phyloP scores from a whole-genome alignment of 1,140 invertebrate species.

The Thaumetopoea pityocampa region DNA sequence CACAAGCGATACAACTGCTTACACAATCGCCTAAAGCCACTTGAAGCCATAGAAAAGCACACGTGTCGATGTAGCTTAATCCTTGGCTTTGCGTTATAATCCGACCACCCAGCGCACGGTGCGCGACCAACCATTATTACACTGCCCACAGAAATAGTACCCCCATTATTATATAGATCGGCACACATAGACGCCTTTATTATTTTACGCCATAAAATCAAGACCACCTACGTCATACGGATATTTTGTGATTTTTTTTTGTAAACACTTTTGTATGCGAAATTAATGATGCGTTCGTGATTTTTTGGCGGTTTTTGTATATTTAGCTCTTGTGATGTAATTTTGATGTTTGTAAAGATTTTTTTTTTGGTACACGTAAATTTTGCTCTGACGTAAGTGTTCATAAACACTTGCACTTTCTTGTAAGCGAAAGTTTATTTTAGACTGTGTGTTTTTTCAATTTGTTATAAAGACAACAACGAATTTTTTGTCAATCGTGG shows the following conservation, averaged over 20 bases:
- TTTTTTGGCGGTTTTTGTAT: constrained; percentile 44
- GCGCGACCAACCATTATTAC: constrained; percentile 44
- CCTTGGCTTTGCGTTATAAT: constrained; percentile 57
- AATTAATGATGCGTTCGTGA: constrained; percentile 69
- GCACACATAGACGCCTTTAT: constrained; percentile 58
- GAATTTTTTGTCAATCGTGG: no score
- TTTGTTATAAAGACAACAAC: no score
- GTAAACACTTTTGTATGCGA: constrained; percentile 45
- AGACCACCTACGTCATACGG: constrained; percentile 60
- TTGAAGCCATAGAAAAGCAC: constrained; percentile 52
- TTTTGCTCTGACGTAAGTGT: no score
- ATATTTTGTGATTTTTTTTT: constrained; percentile 38
- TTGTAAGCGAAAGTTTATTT: no score
- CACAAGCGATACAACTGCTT: constrained; percentile 43
- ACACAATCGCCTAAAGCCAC: constrained; percentile 56
- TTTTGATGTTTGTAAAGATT: constrained; percentile 10
- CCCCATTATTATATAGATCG: constrained; percentile 65
- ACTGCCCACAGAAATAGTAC: constrained; percentile 57
- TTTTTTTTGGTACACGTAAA: constrained; percentile 10
- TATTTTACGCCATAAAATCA: constrained; percentile 61
- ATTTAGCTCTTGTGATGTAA: constrained; percentile 24
- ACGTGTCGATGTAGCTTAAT: constrained; percentile 69
- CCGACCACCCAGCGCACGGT: constrained; percentile 61
- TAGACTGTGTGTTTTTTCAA: no score
- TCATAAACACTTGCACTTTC: no score